Base-by-base conservation (phyloP, 1,140 invertebrate genomes). In the Meteorus sp. region DNA sequence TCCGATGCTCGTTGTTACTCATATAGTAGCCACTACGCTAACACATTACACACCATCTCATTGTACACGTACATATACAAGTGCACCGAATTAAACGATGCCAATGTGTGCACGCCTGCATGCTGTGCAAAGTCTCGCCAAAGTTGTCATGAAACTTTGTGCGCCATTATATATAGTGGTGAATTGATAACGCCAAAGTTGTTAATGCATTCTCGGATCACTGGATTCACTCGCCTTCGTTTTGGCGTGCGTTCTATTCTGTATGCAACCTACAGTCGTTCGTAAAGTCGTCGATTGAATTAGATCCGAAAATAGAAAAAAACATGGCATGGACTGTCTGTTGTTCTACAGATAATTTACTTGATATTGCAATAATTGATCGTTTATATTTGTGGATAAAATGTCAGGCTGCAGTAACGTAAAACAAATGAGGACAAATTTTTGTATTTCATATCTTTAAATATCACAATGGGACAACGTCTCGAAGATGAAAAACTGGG, bases 101-200 rank as follows among this genome's bases (percentile, higher is more conserved):
- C 7, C n/a, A 9, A 47, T 47, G 8, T 8, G 19, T 9, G 6
- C 1, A n/a, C 13, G 15, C 19, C 7, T 22, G 41, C 41, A 7
- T 20, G 8, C 25, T 20, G 9, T 58, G 45, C 55, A 55, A 48
- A 17, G 57, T 41, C 47, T 31, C 43, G 47, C 35, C 23, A 41
- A 56, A 56, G 45, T 56, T 56, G 53, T 50, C 41, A n/a, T n/a
- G 50, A 17, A 51, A 51, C n/a, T 31, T 48, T n/a, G 9, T 11
- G 25, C 29, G 41, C 7, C 43, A 47, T 13, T 41, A 53, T 62
- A 59, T 66, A 65, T 69, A 67, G 69, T 61, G 51, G 57, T 61
- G 61, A 73, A 73, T 71, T 73, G 71, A 73, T 73, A 71, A 71
- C 62, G 63, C 69, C 63, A 39, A 69, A 71, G 68, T 73, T 73